phyloP scores from a whole-genome alignment of 2,113 vertebrate genomes.

The Melanerpes formicivorus region DNA sequence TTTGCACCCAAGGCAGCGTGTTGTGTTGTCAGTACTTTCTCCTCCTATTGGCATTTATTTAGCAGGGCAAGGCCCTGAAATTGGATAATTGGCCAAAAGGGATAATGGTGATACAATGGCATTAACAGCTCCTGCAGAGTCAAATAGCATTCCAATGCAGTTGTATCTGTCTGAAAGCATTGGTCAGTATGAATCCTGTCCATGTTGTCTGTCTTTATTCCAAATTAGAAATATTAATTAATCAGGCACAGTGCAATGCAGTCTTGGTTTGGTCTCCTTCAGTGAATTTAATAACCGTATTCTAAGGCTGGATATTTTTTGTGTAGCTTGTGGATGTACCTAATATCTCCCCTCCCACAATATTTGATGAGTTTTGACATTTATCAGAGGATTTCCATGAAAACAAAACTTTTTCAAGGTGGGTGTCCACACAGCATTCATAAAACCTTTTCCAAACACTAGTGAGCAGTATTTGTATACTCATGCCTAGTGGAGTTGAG shows the following conservation, averaged over 20 bases:
- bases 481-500: not conserved
- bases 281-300: not conserved
- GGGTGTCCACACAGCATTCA: not conserved
- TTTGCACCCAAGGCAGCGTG: not conserved
- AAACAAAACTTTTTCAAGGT: not conserved
- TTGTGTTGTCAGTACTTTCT: not conserved
- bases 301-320: not conserved
- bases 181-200: not conserved
- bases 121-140: not conserved
- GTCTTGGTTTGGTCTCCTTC: not conserved
- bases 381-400: not conserved
- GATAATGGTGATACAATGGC: not conserved
- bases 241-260: not conserved
- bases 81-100: not conserved
- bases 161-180: not conserved
- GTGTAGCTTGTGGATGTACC: not conserved
- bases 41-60: not conserved
- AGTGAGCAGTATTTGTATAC: not conserved
- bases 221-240: not conserved
- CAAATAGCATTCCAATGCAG: not conserved
- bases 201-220: not conserved
- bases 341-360: not conserved
- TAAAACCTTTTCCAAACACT: not conserved
- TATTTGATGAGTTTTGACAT: not conserved
- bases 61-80: rapidly evolving